Percentiles rank a stretch among this genome's conserved stretches.
phyloP scores from a whole-genome alignment of 2,888 invertebrate genomes.

The Anthoptus insignis region DNA sequence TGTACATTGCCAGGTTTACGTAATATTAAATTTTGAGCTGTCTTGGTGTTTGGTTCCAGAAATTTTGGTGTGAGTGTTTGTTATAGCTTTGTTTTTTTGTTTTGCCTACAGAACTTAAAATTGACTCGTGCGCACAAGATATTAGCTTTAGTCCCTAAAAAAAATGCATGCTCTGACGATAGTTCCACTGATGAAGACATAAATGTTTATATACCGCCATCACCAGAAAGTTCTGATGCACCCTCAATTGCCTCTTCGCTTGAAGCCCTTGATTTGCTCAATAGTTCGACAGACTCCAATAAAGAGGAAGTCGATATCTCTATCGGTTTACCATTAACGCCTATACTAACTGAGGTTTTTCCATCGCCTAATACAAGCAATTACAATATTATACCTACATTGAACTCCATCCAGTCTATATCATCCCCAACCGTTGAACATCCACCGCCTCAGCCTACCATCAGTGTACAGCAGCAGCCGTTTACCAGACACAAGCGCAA shows the following conservation, averaged over 20 bases:
- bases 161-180: slow-evolving; percentile 2
- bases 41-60: not conserved
- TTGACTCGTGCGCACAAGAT: slow-evolving; percentile 11
- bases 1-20: slow-evolving; percentile 30
- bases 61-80: slow-evolving; percentile 3
- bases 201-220: not conserved
- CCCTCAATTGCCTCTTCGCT: slow-evolving; percentile 38
- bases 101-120: slow-evolving; percentile 4
- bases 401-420: slow-evolving; percentile 42
- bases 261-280: slow-evolving; percentile 40
- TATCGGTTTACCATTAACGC: slow-evolving; percentile 35
- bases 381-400: slow-evolving; percentile 40
- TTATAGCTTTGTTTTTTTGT: not conserved
- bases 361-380: slow-evolving; percentile 40
- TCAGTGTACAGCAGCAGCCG: slow-evolving; percentile 34
- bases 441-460: slow-evolving; percentile 23
- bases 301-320: slow-evolving; percentile 25
- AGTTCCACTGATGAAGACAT: slow-evolving; percentile 9
- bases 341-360: slow-evolving; percentile 41
- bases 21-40: not conserved
- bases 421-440: slow-evolving; percentile 22
- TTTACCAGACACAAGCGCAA: slow-evolving; percentile 42
- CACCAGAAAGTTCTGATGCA: slow-evolving; percentile 24
- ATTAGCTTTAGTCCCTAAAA: slow-evolving; percentile 3
- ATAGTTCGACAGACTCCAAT: slow-evolving; percentile 36